Evolutionary conservation across 2,113 vertebrate genomes (phyloP).

Genomic region (Salvelinus fontinalis): DNA sequence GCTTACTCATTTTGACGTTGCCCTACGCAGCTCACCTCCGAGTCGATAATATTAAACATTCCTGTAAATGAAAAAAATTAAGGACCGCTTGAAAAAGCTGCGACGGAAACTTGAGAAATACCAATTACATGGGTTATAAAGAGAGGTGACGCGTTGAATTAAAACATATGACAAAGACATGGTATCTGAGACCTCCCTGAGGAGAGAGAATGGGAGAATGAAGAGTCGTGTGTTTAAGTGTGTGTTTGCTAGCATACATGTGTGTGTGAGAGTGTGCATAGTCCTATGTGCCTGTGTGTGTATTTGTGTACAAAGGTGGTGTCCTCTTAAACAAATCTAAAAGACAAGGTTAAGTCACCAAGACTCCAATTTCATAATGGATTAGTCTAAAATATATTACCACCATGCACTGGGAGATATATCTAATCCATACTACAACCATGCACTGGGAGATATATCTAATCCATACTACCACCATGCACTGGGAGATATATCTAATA

Average conservation of each 20-base stretch:
- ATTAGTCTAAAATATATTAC: not conserved
- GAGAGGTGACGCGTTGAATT: conserved; percentile 56
- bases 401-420: not conserved
- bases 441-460: too few species aligned
- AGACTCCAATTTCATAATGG: not conserved
- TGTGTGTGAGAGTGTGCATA: not conserved
- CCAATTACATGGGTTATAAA: conserved; percentile 58
- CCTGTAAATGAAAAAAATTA: conserved; percentile 69
- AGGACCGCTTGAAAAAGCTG: conserved; percentile 37
- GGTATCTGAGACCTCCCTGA: conserved; percentile 19
- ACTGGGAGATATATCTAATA: too few species aligned
- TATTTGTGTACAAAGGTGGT: not conserved
- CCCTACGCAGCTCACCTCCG: not conserved
- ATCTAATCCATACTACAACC: not conserved
- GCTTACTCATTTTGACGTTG: conserved; percentile 30
- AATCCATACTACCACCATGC: too few species aligned
- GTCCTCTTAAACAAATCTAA: not conserved
- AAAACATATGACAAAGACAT: conserved; percentile 35
- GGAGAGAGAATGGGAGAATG: not conserved
- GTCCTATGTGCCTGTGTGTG: not conserved
- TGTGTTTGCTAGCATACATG: not conserved
- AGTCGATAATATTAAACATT: conserved; percentile 69
- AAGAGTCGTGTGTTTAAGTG: not conserved
- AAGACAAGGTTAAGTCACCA: not conserved
- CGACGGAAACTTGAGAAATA: conserved; percentile 41